Base-by-base conservation (phyloP, 2,797 vertebrate genomes). In the Neomorphus geoffroyi region DNA sequence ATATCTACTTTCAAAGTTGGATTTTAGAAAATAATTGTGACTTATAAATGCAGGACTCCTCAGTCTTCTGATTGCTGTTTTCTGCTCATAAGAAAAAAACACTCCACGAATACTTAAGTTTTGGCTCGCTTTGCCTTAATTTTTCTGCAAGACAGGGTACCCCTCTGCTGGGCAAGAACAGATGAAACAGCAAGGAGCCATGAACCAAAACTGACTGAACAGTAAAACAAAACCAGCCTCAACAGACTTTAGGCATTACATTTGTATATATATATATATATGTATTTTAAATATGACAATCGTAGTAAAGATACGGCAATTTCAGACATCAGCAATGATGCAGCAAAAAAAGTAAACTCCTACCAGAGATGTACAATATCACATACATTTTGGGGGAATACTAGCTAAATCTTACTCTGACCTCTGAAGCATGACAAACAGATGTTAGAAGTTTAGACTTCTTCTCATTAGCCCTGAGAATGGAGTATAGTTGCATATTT, bases 91-190 rank as follows among this genome's bases (percentile, higher is more conserved):
- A 46, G 22, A 35, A 43, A 27, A 53, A 19, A 35, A 32, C 27
- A 53, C 16, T 5, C 21, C 54, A 32, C 3, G 17, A 66, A 71
- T 13, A 32, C 12, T 41, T 86, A 0, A 0, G 0, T 54, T 58
- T 75, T 80, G 35, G 11, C 51, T 89, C 72, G 41, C 72, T 80
- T 46, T 53, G 70, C 11, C 35, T 51, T 51, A 22, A 24, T 80
- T 90, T 71, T 95, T 85, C 75, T 72, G 64, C 65, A 92, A 73
- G 58, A 81, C 58, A 33, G 2, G 72, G 64, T 35, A 91, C 24
- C 93, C 91, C 77, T 92, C 94, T 96, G 73, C 90, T 90, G 94
- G 92, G 48, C 87, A 86, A 94, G 32, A 90, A 32, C 5, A 86
- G 88, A 79, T 12, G 41, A 23, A 88, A 69, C 87, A 78, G 53